phyloP scores from a whole-genome alignment of 1,140 invertebrate genomes.

The Bombus cullumanus region DNA sequence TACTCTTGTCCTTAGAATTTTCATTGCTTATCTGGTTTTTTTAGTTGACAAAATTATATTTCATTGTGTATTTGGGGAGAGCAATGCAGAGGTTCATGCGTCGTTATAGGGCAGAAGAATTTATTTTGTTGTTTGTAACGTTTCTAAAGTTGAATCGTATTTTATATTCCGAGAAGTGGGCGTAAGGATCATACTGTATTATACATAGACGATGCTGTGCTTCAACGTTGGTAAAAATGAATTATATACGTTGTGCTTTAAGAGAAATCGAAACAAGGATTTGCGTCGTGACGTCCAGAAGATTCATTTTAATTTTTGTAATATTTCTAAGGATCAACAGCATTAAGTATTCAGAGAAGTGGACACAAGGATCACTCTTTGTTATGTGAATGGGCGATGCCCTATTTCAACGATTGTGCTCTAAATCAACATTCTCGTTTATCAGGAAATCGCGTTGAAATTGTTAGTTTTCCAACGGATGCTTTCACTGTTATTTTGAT shows the following conservation, averaged over 20 bases:
- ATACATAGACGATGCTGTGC: too few species aligned
- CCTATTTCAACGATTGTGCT: too few species aligned
- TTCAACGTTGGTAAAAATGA: not conserved
- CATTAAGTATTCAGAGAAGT: not conserved
- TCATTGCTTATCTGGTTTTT: not conserved
- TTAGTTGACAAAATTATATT: too few species aligned
- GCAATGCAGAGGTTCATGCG: too few species aligned
- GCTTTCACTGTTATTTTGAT: too few species aligned
- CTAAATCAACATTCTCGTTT: not conserved
- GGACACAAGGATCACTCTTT: not conserved
- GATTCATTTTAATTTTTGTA: constrained; percentile 55
- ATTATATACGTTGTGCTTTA: not conserved
- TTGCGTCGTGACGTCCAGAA: constrained; percentile 24
- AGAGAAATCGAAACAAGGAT: not conserved
- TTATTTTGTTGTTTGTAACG: not conserved
- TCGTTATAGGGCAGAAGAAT: not conserved
- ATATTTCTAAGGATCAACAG: not conserved
- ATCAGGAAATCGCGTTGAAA: not conserved
- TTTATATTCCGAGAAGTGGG: not conserved
- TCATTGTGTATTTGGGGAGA: too few species aligned
- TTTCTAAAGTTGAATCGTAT: not conserved
- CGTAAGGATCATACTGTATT: not conserved
- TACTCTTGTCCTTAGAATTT: too few species aligned
- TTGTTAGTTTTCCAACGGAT: not conserved
- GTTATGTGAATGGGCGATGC: too few species aligned